Percentiles rank a stretch among this genome's conserved stretches.
phyloP scores from a whole-genome alignment of 2,113 vertebrate genomes.

The Rostratula benghalensis region DNA sequence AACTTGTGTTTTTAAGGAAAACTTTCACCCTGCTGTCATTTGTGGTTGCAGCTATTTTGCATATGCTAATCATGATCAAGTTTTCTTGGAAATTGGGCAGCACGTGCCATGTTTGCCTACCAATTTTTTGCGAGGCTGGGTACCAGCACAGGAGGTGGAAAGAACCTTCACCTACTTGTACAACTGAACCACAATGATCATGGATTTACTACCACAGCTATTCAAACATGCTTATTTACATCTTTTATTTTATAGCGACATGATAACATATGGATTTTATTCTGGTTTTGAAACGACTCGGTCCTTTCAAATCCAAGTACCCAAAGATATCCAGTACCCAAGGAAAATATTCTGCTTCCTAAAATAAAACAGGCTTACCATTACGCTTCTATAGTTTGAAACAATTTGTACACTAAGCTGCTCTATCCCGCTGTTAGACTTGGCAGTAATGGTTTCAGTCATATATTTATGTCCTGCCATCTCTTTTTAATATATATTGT shows the following conservation, averaged over 20 bases:
- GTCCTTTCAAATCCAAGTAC: slow-evolving; percentile 8
- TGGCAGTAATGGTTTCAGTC: slow-evolving; percentile 44
- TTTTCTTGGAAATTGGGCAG: background rate
- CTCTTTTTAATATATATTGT: slow-evolving; percentile 54
- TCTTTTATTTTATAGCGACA: background rate
- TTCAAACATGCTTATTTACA: background rate
- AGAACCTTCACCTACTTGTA: background rate
- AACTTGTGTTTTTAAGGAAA: background rate
- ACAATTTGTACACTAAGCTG: slow-evolving; percentile 48
- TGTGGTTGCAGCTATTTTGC: background rate
- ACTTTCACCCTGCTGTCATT: background rate
- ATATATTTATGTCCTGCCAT: slow-evolving; percentile 56
- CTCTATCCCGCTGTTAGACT: slow-evolving; percentile 42
- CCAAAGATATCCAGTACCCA: background rate
- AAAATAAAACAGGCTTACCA: slow-evolving; percentile 13
- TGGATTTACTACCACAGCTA: background rate
- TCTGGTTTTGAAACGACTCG: background rate
- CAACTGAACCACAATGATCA: background rate
- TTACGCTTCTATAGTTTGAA: slow-evolving; percentile 1
- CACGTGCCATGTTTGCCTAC: accelerated
- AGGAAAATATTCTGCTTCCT: slow-evolving; percentile 28
- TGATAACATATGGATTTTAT: background rate
- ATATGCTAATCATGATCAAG: background rate
- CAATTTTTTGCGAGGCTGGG: background rate
- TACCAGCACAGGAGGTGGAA: background rate